phyloP scores from a whole-genome alignment of 2,113 vertebrate species.

The Nibea albiflora region DNA sequence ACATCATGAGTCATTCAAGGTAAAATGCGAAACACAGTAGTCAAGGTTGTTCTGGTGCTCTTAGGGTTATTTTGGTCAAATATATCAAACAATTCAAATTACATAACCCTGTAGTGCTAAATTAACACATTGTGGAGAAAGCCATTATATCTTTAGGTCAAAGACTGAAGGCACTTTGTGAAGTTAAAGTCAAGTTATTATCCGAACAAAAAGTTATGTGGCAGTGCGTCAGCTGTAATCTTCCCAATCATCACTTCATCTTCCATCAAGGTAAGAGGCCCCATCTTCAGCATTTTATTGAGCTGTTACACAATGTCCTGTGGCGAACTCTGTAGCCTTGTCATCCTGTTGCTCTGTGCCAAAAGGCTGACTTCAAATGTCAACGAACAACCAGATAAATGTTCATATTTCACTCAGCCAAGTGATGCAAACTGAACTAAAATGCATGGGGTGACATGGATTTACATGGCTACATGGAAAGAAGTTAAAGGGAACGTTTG shows the following conservation, averaged over 20 bases:
- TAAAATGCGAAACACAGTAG: background rate
- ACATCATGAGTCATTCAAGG: background rate
- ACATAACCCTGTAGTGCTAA: too few relatives aligned
- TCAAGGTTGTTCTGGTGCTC: background rate
- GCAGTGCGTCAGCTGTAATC: background rate
- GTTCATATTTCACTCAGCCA: background rate
- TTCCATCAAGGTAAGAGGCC: background rate
- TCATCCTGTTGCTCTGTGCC: background rate
- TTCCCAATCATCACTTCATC: too few relatives aligned
- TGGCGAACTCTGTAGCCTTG: background rate
- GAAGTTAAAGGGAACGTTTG: too few relatives aligned
- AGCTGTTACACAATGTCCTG: too few relatives aligned
- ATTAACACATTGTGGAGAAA: background rate
- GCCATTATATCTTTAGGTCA: background rate
- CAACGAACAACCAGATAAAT: background rate
- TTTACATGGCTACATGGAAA: too few relatives aligned
- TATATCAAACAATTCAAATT: too few relatives aligned
- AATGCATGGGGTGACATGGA: too few relatives aligned
- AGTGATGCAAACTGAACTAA: background rate
- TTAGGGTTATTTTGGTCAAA: too few relatives aligned
- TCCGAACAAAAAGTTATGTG: background rate
- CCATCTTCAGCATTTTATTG: background rate
- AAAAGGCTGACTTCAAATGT: too few relatives aligned
- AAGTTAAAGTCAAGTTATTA: background rate
- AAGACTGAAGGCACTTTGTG: background rate